Evolutionary conservation across 2,113 vertebrate species (phyloP).

Genomic region (Hippocampus zosterae): DNA sequence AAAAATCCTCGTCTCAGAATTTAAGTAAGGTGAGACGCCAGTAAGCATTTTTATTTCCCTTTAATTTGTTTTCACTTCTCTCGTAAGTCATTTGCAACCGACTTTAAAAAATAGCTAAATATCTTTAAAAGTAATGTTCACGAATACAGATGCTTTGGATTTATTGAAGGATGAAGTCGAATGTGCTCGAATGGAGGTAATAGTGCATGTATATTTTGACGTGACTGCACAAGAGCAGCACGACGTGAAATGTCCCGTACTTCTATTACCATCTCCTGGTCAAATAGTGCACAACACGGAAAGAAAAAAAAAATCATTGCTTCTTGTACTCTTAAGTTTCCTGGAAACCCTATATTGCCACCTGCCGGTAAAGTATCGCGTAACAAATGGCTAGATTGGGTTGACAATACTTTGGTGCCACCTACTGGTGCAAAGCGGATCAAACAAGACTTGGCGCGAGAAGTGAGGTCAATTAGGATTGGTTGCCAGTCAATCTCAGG

Average conservation of each 20-base stretch:
- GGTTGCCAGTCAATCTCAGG: too few relatives aligned
- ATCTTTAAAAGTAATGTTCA: not conserved
- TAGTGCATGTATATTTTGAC: not conserved
- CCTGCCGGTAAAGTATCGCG: not conserved
- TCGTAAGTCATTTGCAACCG: not conserved
- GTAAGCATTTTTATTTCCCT: not conserved
- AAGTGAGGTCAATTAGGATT: too few relatives aligned
- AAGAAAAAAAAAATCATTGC: not conserved
- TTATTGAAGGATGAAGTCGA: not conserved
- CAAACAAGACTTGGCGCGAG: not conserved
- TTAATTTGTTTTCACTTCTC: not conserved
- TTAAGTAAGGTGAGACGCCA: too few relatives aligned
- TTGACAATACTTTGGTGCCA: not conserved
- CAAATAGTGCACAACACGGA: not conserved
- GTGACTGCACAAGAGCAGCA: not conserved
- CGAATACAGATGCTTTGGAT: not conserved
- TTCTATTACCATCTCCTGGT: slow-evolving; percentile 52
- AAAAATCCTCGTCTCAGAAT: too few relatives aligned
- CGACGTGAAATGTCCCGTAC: not conserved
- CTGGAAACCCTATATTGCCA: not conserved
- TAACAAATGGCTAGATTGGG: not conserved
- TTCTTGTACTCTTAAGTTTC: not conserved
- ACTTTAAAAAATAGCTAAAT: not conserved
- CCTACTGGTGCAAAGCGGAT: not conserved
- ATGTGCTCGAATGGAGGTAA: not conserved